Evolutionary conservation across 2,888 invertebrate species (phyloP), one percentile per base, ranked within the genome.

Genomic region (Himalopsyche japonica): DNA sequence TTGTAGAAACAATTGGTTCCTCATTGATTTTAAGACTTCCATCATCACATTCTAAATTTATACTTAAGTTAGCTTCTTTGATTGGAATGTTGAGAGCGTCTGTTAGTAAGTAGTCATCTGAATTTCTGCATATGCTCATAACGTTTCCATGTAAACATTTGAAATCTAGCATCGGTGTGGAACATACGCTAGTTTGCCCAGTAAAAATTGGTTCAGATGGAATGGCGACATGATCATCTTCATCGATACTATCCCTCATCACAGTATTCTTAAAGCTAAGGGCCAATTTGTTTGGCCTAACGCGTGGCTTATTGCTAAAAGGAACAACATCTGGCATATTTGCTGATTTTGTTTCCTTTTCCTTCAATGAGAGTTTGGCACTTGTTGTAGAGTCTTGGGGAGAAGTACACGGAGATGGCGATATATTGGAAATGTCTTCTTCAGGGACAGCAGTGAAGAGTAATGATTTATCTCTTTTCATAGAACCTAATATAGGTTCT

Each of bases 381-480:
- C 34, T 79, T 32, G 30, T 57, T 89, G 88, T 80, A 89, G 30
- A 70, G 88, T 48, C 88, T 88, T 7, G 89, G 8, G 80, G 82
- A 3, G 86, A 83, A 34, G 86, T 79, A 87, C 88, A 90, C 0
- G 92, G 92, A n/a, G 85, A 85, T 0, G 92, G 92, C 0, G 92
- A 92, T 86, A 92, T 92, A 90, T 92, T 91, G 27, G 89, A 90
- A 89, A 92, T 92, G 87, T 94, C 94, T 89, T 97, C 97, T 91
- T 97, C 97, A 1, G 96, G 96, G 80, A 97, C 97, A 5, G 96
- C 95, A 0, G 96, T 96, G 88, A 97, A 97, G 47, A 97, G 94
- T 3, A 96, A 90, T 0, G 96, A 96, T 86, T 95, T 95, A 89
- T 96, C 96, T 80, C 96, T 92, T 90, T 96, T 96, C 93, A 96